Percentiles rank a stretch among this genome's conserved stretches.
These are phyloP conservation scores for Pseudorasbora parva DNA, from an alignment of 2,113 vertebrate species.

Conservation along the genomic window DNA sequence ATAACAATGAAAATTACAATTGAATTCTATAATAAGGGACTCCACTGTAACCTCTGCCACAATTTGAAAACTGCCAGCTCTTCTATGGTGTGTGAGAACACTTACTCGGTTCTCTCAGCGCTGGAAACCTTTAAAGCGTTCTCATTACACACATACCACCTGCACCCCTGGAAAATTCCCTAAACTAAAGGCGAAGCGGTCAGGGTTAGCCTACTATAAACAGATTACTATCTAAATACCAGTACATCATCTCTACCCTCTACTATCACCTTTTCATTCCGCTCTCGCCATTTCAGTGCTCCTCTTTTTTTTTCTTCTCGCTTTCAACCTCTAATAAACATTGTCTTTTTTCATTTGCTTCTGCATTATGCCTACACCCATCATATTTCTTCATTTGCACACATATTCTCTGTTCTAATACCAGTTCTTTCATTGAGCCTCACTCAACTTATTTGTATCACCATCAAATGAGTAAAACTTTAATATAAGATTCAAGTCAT, in stretches of 20 bases:
- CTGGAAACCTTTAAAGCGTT: conserved; percentile 34
- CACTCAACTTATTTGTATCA: no score
- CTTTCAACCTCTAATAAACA: conserved; percentile 5
- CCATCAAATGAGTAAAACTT: neutral
- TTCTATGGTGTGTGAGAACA: neutral
- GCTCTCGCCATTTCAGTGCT: neutral
- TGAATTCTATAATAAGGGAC: neutral
- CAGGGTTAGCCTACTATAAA: conserved; percentile 41
- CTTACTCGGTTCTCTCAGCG: conserved; percentile 11
- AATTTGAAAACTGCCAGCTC: neutral
- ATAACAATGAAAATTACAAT: neutral
- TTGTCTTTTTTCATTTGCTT: neutral
- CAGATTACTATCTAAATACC: conserved; percentile 32
- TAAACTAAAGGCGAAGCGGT: conserved; percentile 40
- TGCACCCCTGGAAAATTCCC: conserved; percentile 41
- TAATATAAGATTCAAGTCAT: neutral
- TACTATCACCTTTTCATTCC: neutral
- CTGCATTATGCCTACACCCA: neutral
- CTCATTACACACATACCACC: conserved; percentile 42
- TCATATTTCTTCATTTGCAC: conserved; percentile 14
- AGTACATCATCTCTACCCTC: conserved; percentile 9
- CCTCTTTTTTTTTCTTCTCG: no score
- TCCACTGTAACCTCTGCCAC: neutral
- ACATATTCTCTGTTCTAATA: neutral
- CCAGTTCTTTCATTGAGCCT: neutral